phyloP scores from a whole-genome alignment of 2,113 vertebrate genomes.

The Anolis sagrei region DNA sequence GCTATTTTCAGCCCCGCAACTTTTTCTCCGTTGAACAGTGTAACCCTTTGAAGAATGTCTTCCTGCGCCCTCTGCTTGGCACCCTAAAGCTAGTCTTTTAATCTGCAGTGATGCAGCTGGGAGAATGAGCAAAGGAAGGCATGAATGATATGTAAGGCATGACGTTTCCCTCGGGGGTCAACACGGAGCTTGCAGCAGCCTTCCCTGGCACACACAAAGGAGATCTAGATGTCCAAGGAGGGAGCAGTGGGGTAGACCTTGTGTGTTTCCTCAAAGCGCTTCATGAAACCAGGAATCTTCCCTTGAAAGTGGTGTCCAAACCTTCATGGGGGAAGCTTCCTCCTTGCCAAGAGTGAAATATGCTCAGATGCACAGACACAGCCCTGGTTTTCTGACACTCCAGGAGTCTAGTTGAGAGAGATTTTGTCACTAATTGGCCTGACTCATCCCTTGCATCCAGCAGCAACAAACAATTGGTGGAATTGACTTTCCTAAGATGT shows the following conservation, averaged over 20 bases:
- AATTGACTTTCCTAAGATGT: too few species aligned
- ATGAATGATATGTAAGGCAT: not conserved
- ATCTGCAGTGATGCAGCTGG: not conserved
- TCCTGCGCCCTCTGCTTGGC: not conserved
- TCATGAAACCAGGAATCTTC: constrained; percentile 43
- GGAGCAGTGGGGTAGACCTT: not conserved
- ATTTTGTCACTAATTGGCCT: too few species aligned
- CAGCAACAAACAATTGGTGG: too few species aligned
- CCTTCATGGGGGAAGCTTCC: not conserved
- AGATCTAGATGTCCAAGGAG: not conserved
- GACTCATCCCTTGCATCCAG: too few species aligned
- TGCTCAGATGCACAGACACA: too few species aligned
- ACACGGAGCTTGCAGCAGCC: constrained; percentile 4
- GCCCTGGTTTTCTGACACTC: too few species aligned
- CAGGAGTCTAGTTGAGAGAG: too few species aligned
- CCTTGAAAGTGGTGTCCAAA: constrained; percentile 27
- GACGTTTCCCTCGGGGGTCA: not conserved
- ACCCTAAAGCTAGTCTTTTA: not conserved
- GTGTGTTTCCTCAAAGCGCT: not conserved
- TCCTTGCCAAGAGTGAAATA: not conserved
- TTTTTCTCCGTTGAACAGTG: too few species aligned
- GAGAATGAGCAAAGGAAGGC: not conserved
- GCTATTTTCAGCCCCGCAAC: too few species aligned
- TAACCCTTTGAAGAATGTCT: not conserved
- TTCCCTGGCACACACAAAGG: constrained; percentile 5